Evolutionary conservation across 2,888 invertebrate genomes (phyloP), one percentile per base, ranked within the genome.

Genomic region (Myopa testacea): DNA sequence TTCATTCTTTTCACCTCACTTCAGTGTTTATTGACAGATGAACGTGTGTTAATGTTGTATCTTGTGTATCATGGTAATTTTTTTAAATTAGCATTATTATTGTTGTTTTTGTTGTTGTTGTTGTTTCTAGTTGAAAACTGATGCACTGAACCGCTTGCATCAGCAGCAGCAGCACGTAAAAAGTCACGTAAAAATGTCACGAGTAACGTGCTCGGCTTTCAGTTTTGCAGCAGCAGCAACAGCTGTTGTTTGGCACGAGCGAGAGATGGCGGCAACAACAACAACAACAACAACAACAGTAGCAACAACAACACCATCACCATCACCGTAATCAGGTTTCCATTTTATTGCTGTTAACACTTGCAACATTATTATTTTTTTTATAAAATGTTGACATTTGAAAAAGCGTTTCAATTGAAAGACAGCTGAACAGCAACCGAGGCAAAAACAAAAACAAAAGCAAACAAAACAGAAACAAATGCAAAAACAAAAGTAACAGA

Each of bases 281-380:
- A 62, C 5, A 62, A 62, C 62, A 38, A 65, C 4, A 37, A 38
- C 37, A 8, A 8, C 34, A 38, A 65, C 10, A 62, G 0, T 34
- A n/a, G 4, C 62, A 62, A 34, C 19, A 34, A 19, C 6, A 58
- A 58, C 58, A 58, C 3, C n/a, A 52, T 1, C 14, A 14, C 52
- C 8, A 14, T 12, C n/a, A 8, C 62, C 10, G 62, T 26, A 63
- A 63, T 26, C 62, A 14, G 10, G 19, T 63, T 26, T n/a, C 62
- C n/a, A 58, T 16, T 12, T 58, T 58, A n/a, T 58, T 58, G 58
- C 16, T 58, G n/a, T 52, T 52, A 52, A 52, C 10, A 62, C 34
- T 62, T 62, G 26, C 62, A 62, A 62, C 19, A 34, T 62, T 19
- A n/a, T 62, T 62, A 58, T 58, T 58, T 58, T 14, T 58, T 45